A percentile compares a stretch with the other conserved stretches of the same genome.
Conservation (phyloP, 2,113 vertebrate species). For the Platanista minor region DNA sequence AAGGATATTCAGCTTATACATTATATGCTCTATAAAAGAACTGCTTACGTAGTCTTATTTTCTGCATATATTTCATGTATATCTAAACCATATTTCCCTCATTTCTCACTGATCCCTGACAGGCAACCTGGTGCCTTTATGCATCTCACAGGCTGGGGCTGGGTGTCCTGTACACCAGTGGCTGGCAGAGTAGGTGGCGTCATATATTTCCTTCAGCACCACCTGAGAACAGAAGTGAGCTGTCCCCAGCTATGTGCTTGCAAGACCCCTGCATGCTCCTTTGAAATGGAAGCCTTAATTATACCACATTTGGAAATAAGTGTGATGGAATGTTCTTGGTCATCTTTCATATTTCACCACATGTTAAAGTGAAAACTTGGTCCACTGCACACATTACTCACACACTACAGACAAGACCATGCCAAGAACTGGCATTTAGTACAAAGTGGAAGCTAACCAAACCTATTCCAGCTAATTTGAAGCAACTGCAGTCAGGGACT, state of each 20-base stretch:
- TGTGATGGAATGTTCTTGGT: background rate
- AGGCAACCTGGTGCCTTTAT: background rate
- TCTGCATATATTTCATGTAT: background rate
- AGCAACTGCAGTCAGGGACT: background rate
- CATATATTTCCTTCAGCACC: background rate
- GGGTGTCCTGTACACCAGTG: background rate
- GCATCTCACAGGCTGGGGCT: background rate
- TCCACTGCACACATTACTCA: background rate
- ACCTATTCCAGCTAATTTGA: background rate
- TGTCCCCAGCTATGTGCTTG: background rate
- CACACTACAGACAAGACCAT: background rate
- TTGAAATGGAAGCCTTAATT: background rate
- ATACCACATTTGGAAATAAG: background rate
- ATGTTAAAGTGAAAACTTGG: slow-evolving; percentile 7
- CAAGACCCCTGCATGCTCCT: background rate
- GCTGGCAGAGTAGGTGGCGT: background rate
- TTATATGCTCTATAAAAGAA: background rate
- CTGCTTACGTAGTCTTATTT: background rate
- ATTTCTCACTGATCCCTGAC: background rate
- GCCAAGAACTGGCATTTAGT: background rate
- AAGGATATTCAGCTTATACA: background rate
- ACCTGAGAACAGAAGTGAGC: background rate
- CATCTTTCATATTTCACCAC: background rate
- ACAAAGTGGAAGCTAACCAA: background rate
- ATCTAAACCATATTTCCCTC: background rate